Base-by-base conservation (phyloP, 2,797 vertebrate species). In the Champsocephalus esox region DNA sequence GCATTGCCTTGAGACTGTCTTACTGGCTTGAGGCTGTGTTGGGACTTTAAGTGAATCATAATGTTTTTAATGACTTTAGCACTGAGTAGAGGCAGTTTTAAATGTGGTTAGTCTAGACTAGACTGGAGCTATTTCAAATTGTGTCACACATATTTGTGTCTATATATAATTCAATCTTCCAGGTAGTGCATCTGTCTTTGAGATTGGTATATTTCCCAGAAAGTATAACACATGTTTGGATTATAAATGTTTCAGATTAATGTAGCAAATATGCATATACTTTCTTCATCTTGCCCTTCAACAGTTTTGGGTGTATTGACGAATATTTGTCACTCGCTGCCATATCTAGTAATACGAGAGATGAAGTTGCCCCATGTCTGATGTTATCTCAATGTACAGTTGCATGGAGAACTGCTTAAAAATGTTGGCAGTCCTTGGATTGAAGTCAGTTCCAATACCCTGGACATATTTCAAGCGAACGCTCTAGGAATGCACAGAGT, bases 71-170 rank as follows among this genome's bases (percentile, higher is more conserved):
- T 76, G 11, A 19, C 24, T 71, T 14, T 41, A 3, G 8, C 41
- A 55, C 17, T n/a, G n/a, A 52, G 55, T 52, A 3, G 50, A 50
- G 38, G n/a, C 10, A 28, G 13, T 21, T 3, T 2, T 41, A 50
- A 63, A 66, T 60, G 24, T 32, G 46, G 55, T 69, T 63, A 72
- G 61, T 72, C 43, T 50, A 43, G 46, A 62, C 43, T 55, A 38
- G 24, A 32, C 59, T 11, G 12, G 41, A 64, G 48, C 13, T 34
- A 32, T 62, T 52, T 50, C 48, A 54, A 66, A 79, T 73, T 79
- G 60, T 80, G 65, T 73, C 73, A 70, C 65, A 46, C 9, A 19
- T 13, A 77, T 77, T 80, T 80, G 64, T 45, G 52, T 73, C 61
- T 48, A 45, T 46, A 63, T 49, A 77, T 3, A 50, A 9, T 45